Percentiles rank a stretch among this genome's conserved stretches.
These are phyloP conservation scores for Rhinoraja longicauda DNA, from an alignment of 2,797 vertebrate species.

Conservation along the genomic window DNA sequence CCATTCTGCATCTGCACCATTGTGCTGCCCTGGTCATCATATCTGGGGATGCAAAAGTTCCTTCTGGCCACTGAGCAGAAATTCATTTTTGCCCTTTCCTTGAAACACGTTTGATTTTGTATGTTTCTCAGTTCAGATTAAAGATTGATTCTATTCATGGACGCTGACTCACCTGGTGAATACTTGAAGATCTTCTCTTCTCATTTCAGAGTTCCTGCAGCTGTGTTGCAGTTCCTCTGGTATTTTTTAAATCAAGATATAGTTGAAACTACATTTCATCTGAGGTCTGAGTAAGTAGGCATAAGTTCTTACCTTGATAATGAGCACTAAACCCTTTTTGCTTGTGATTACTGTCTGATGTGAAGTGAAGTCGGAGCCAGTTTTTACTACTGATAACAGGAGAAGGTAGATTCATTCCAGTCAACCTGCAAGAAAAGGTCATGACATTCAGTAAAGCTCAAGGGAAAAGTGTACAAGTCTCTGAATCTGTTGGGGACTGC, in stretches of 20 bases:
- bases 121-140: too few relatives aligned
- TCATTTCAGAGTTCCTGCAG: too few relatives aligned
- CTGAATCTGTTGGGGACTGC: not conserved
- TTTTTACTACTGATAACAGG: slow-evolving; percentile 98
- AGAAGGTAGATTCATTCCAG: slow-evolving; percentile 84
- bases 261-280: not conserved
- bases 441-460: slow-evolving; percentile 21
- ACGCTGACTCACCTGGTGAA: too few relatives aligned
- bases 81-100: too few relatives aligned
- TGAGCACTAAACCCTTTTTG: slow-evolving; percentile 92
- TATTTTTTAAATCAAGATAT: not conserved
- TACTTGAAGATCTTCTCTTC: too few relatives aligned
- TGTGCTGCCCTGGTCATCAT: too few relatives aligned
- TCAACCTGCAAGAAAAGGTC: slow-evolving; percentile 71
- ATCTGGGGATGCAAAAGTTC: too few relatives aligned
- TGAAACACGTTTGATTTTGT: too few relatives aligned
- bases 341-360: slow-evolving; percentile 88
- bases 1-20: too few relatives aligned
- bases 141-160: too few relatives aligned
- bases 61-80: too few relatives aligned
- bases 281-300: not conserved
- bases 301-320: slow-evolving; percentile 78
- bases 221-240: too few relatives aligned
- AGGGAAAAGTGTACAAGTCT: not conserved
- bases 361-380: slow-evolving; percentile 96